These are phyloP conservation scores for Carpatolechia fugitivella DNA, from an alignment of 2,888 invertebrate genomes.

Conservation along the genomic window DNA sequence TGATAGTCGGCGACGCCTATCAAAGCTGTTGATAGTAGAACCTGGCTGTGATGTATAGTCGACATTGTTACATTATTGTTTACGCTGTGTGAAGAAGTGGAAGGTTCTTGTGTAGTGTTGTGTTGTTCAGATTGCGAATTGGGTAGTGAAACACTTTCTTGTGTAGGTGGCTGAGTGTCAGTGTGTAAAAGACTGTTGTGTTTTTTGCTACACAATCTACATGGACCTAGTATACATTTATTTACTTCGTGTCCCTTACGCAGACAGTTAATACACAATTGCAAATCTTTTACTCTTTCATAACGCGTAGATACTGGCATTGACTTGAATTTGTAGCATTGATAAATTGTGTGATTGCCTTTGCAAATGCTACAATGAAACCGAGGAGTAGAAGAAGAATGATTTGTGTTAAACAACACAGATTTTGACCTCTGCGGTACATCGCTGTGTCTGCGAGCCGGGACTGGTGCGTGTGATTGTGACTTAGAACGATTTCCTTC, in stretches of 20 bases:
- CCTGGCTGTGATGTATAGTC: constrained; percentile 7
- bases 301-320: constrained; percentile 16
- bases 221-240: constrained; percentile 17
- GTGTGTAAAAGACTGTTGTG: not conserved
- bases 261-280: constrained; percentile 23
- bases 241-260: constrained; percentile 20
- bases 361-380: not conserved
- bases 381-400: too few species aligned
- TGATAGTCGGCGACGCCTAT: constrained; percentile 2
- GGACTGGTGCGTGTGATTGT: not conserved
- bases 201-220: too few species aligned
- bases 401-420: not conserved
- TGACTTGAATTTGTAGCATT: constrained; percentile 22
- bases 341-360: constrained; percentile 16
- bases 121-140: not conserved
- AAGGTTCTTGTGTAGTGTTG: not conserved
- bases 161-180: not conserved
- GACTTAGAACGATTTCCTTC: constrained; percentile 5
- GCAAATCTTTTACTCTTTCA: constrained; percentile 20
- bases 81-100: too few species aligned
- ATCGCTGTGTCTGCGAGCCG: not conserved
- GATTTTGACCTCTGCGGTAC: not conserved
- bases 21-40: constrained; percentile 18
- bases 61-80: too few species aligned
- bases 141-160: not conserved